These are phyloP conservation scores for Anthopleura sola DNA, from an alignment of 64 coral and sea anemone species.

Conservation along the genomic window DNA sequence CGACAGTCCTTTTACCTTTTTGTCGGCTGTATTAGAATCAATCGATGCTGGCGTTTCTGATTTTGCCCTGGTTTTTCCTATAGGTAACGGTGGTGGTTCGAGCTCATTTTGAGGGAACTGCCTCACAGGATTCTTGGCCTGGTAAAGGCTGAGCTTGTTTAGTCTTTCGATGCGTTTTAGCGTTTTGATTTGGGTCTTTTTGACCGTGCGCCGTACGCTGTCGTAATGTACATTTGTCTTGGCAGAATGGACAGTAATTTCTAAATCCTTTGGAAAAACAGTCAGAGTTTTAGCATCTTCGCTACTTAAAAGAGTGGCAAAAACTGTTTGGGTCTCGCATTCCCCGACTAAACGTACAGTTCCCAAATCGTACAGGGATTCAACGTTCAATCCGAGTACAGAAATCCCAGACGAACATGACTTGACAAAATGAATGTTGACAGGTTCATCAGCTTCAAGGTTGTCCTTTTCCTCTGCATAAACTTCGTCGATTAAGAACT, in stretches of 20 bases:
- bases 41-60: not conserved
- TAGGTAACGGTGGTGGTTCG: not conserved
- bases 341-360: conserved; percentile 21
- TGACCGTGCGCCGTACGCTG: not conserved
- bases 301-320: not conserved
- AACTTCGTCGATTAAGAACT: conserved; percentile 33
- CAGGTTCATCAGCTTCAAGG: conserved; percentile 6
- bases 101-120: not conserved
- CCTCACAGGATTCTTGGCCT: not conserved
- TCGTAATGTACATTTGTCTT: not conserved
- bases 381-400: not conserved
- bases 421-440: conserved; percentile 43
- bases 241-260: conserved; percentile 10
- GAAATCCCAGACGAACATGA: not conserved
- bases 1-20: not conserved
- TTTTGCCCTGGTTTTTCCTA: not conserved
- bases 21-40: not conserved
- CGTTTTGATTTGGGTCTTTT: not conserved
- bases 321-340: conserved; percentile 40
- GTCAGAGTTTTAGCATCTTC: not conserved
- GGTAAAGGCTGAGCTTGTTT: not conserved
- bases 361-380: conserved; percentile 6
- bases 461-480: conserved; percentile 1
- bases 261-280: conserved; percentile 16
- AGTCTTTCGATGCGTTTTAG: conserved; percentile 12